Evolutionary conservation across 2,797 vertebrate species (phyloP).

Genomic region (Takifugu rubripes): DNA sequence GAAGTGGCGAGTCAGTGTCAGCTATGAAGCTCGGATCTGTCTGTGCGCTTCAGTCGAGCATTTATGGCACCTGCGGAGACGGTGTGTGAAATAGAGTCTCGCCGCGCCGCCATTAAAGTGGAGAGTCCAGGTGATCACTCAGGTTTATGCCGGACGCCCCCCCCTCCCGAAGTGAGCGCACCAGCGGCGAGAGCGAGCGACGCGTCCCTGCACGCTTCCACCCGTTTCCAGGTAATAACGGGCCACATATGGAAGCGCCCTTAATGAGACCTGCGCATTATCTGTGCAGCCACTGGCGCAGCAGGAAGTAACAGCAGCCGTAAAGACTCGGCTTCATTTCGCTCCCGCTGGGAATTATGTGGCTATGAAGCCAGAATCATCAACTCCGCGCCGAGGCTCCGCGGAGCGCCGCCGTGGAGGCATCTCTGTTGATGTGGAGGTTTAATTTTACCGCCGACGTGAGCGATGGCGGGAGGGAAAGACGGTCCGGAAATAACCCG

Average conservation of each 20-base stretch:
- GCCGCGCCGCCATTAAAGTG: slow-evolving; percentile 32
- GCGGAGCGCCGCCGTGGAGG: not conserved
- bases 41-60: slow-evolving; percentile 17
- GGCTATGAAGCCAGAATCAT: slow-evolving; percentile 28
- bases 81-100: slow-evolving; percentile 54
- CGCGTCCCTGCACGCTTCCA: slow-evolving; percentile 2
- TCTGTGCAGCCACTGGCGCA: not conserved
- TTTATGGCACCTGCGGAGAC: slow-evolving; percentile 42
- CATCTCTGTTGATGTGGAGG: slow-evolving; percentile 5
- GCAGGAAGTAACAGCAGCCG: slow-evolving; percentile 9
- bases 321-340: slow-evolving; percentile 19
- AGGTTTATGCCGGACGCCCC: slow-evolving; percentile 41
- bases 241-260: not conserved
- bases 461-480: slow-evolving; percentile 20
- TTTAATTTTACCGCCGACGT: slow-evolving; percentile 20
- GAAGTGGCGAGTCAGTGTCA: too few relatives aligned
- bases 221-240: slow-evolving; percentile 8
- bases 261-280: slow-evolving; percentile 6
- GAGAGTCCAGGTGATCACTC: slow-evolving; percentile 33
- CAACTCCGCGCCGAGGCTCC: not conserved
- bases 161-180: slow-evolving; percentile 27
- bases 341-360: slow-evolving; percentile 4
- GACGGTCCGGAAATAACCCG: slow-evolving; percentile 14
- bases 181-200: not conserved
- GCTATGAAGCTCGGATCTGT: not conserved